These are phyloP conservation scores for Caenorhabditis imperialis DNA, from an alignment of 2,888 invertebrate species.

Conservation along the genomic window DNA sequence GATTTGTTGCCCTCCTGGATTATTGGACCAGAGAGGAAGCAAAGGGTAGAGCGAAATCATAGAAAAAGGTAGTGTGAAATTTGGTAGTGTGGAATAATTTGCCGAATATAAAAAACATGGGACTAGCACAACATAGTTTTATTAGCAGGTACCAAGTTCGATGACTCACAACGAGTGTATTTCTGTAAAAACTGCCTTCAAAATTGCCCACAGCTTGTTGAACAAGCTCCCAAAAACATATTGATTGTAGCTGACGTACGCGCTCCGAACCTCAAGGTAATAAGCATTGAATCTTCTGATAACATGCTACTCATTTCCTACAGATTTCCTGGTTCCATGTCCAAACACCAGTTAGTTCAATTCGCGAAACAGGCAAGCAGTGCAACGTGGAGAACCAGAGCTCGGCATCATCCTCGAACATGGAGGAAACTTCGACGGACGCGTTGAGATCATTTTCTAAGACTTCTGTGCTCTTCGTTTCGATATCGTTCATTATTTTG, in stretches of 20 bases:
- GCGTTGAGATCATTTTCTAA: constrained; percentile 74
- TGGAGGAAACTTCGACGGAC: constrained; percentile 40
- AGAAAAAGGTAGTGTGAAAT: too few species aligned
- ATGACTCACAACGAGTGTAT: constrained; percentile 33
- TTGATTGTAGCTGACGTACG: constrained; percentile 33
- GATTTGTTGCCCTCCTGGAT: too few species aligned
- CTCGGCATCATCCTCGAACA: constrained; percentile 5
- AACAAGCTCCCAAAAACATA: constrained; percentile 27
- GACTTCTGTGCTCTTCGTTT: constrained; percentile 87
- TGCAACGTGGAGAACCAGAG: constrained; percentile 37
- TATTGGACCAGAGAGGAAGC: too few species aligned
- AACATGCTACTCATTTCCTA: not conserved
- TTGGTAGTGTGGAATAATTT: too few species aligned
- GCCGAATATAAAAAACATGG: too few species aligned
- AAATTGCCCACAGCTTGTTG: constrained; percentile 15
- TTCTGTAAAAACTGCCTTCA: constrained; percentile 37
- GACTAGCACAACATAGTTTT: too few species aligned
- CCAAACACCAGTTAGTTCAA: not conserved
- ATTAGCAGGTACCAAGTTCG: constrained; percentile 19
- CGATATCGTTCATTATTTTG: constrained; percentile 93
- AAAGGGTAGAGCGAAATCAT: too few species aligned
- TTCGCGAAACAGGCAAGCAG: constrained; percentile 28
- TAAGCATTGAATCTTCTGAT: not conserved
- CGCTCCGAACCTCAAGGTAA: constrained; percentile 28
- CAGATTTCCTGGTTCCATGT: constrained; percentile 45